Conservation (phyloP, 2,797 vertebrate species). For the Tenualosa thibaudeaui region DNA sequence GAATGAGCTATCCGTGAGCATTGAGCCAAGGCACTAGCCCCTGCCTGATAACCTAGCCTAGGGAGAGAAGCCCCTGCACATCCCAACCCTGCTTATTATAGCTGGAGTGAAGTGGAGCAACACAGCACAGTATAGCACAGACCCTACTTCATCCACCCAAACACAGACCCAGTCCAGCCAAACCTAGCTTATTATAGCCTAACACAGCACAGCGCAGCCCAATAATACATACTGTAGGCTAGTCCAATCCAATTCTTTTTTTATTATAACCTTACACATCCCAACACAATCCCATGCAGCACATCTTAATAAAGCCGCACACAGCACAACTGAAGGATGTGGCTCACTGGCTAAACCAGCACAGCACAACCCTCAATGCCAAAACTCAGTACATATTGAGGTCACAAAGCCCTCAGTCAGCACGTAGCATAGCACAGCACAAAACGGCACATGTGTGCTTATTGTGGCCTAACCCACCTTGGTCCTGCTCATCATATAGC, state of each 20-base stretch:
- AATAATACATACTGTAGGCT: neutral
- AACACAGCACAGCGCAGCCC: neutral
- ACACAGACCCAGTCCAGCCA: neutral
- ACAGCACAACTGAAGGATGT: neutral
- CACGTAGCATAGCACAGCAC: neutral
- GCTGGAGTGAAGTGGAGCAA: neutral
- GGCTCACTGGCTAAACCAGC: neutral
- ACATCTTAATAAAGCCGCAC: neutral
- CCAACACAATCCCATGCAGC: neutral
- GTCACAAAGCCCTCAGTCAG: neutral
- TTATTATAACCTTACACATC: neutral
- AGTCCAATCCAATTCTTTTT: no score
- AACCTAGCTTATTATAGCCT: neutral
- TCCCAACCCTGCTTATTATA: neutral
- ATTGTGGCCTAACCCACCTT: neutral
- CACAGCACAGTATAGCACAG: neutral
- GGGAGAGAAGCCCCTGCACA: neutral
- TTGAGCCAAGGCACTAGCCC: neutral
- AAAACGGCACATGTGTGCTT: neutral
- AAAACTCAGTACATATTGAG: neutral
- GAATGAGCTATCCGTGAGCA: slow-evolving; percentile 57
- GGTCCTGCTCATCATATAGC: no score
- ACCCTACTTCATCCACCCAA: neutral
- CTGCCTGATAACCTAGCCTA: neutral
- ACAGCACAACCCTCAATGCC: neutral